Percentiles rank a stretch among this genome's conserved stretches.
Conservation (phyloP, 2,113 vertebrate genomes). For the Pipra filicauda region DNA sequence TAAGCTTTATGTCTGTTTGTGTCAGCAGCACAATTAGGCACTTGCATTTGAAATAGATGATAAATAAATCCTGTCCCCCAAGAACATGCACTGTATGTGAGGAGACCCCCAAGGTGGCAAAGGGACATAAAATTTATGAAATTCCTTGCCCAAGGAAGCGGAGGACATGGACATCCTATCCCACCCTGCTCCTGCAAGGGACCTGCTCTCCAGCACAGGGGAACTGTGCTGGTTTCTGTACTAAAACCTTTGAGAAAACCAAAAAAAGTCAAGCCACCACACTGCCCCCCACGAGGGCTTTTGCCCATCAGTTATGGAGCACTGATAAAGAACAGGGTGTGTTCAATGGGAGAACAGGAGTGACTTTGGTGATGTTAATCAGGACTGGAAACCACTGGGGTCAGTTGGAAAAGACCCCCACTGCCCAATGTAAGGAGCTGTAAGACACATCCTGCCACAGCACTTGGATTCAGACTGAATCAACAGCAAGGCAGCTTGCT, state of each 20-base stretch:
- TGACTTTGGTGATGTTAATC: neutral
- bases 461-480: neutral
- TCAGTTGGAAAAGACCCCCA: neutral
- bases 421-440: neutral
- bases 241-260: neutral
- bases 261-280: neutral
- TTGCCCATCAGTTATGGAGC: neutral
- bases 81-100: no score
- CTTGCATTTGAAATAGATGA: neutral
- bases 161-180: neutral
- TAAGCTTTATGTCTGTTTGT: neutral
- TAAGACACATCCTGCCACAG: neutral
- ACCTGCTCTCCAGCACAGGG: neutral
- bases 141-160: neutral
- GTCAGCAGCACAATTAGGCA: neutral
- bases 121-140: neutral
- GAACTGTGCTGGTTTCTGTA: neutral
- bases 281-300: neutral
- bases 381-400: neutral
- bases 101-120: neutral
- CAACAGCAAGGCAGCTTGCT: neutral
- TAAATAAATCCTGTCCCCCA: neutral
- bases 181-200: neutral
- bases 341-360: neutral
- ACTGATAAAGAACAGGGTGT: neutral